A percentile compares a stretch with the other conserved stretches of the same genome.
These are phyloP conservation scores for Sciurus carolinensis DNA, from an alignment of 2,797 vertebrate genomes.

Conservation along the genomic window DNA sequence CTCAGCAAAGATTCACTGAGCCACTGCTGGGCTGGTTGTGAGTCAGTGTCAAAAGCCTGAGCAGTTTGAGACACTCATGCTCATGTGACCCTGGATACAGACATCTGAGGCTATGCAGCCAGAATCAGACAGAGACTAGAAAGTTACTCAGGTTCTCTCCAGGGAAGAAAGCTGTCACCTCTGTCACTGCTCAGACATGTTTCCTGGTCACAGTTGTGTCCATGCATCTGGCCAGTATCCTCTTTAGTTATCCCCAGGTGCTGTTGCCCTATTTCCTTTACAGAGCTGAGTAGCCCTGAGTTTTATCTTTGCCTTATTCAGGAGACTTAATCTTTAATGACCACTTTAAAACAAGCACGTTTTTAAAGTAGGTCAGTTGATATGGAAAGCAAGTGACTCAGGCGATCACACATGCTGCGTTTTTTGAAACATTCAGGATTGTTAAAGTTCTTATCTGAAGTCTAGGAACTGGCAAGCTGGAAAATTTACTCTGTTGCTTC, in stretches of 20 bases:
- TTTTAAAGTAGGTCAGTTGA: constrained; percentile 54
- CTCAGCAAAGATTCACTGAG: rapidly evolving
- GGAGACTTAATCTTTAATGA: constrained; percentile 1
- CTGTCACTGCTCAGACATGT: neutral
- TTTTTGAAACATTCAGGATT: constrained; percentile 51
- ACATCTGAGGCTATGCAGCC: neutral
- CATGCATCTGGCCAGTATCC: neutral
- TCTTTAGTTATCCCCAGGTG: neutral
- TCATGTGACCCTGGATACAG: too few relatives aligned
- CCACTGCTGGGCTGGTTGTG: rapidly evolving
- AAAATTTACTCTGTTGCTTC: neutral
- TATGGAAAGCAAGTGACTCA: neutral
- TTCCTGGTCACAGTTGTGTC: neutral
- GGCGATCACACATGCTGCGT: neutral
- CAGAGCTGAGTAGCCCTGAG: neutral
- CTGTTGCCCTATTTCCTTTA: neutral
- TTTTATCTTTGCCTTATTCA: constrained; percentile 42
- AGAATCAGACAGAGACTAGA: neutral
- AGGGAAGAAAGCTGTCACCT: neutral
- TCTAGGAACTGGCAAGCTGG: neutral
- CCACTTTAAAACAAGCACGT: constrained; percentile 50
- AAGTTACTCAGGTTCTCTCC: neutral
- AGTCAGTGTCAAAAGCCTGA: neutral
- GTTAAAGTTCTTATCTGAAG: constrained; percentile 66
- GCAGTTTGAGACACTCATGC: neutral